Percentiles rank a stretch among this genome's conserved stretches.
Conservation (phyloP, 1,140 invertebrate genomes). For the Drosophila ogumai region DNA sequence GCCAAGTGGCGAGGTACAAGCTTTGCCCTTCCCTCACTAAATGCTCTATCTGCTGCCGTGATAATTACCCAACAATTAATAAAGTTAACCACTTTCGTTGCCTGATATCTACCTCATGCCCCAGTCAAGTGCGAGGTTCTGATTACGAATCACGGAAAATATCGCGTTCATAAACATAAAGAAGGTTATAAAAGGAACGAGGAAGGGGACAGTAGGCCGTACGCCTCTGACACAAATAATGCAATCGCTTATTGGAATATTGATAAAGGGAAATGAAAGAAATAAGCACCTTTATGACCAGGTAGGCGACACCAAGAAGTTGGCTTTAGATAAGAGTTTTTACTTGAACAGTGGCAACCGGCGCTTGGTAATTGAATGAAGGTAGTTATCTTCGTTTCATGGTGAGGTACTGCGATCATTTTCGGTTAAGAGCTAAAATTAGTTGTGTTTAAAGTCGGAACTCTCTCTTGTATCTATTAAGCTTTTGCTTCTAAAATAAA, state of each 20-base stretch:
- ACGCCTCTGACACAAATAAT: conserved; percentile 30
- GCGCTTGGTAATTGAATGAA: conserved; percentile 20
- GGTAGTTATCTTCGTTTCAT: neutral
- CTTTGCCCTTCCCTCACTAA: neutral
- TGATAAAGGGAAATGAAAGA: conserved; percentile 32
- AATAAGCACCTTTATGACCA: conserved; percentile 18
- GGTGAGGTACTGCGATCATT: neutral
- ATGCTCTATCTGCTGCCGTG: conserved; percentile 8
- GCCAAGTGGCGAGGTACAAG: conserved; percentile 45
- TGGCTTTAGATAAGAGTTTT: conserved; percentile 59
- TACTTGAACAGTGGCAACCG: conserved; percentile 17
- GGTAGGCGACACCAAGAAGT: conserved; percentile 19
- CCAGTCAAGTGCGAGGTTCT: conserved; percentile 44
- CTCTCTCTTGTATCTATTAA: too few species aligned
- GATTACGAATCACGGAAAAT: conserved; percentile 47
- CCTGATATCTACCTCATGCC: conserved; percentile 38
- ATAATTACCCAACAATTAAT: conserved; percentile 70
- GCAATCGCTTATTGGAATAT: conserved; percentile 38
- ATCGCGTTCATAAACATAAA: conserved; percentile 24
- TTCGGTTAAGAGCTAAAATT: neutral
- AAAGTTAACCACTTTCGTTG: conserved; percentile 52
- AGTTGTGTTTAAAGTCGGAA: neutral
- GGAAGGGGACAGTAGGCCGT: conserved; percentile 4
- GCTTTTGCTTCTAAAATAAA: neutral
- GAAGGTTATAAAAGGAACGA: conserved; percentile 29